A percentile compares a stretch with the other conserved stretches of the same genome.
phyloP scores from a whole-genome alignment of 2,888 invertebrate genomes.

The Listrodromus nycthemerus region DNA sequence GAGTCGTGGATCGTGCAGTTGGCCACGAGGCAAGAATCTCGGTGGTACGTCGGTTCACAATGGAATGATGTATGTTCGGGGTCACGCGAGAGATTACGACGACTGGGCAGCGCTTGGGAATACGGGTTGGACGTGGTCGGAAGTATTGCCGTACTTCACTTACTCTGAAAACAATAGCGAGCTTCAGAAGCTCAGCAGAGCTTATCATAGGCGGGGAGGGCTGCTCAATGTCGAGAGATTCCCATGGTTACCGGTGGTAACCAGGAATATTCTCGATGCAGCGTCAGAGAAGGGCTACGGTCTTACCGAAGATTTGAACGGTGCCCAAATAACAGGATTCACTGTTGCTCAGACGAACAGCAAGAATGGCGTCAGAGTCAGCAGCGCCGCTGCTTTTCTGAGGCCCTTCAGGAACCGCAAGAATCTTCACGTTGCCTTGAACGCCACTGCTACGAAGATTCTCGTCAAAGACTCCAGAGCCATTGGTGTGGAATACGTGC shows the following conservation, averaged over 20 bases:
- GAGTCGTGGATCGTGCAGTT: constrained; percentile 85
- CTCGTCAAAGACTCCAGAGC: constrained; percentile 85
- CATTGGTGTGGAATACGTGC: constrained; percentile 87
- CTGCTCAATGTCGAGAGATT: constrained; percentile 88
- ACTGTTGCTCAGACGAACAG: constrained; percentile 88
- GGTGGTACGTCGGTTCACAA: constrained; percentile 91
- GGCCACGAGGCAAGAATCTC: constrained; percentile 90
- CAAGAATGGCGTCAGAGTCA: constrained; percentile 88
- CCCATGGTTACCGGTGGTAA: constrained; percentile 87
- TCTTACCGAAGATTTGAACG: constrained; percentile 88
- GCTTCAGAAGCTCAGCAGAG: constrained; percentile 86
- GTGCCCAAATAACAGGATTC: constrained; percentile 87
- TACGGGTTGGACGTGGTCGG: constrained; percentile 91
- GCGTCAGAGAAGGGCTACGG: constrained; percentile 88
- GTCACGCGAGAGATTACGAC: constrained; percentile 91
- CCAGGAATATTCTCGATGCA: constrained; percentile 87
- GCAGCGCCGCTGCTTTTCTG: constrained; percentile 87
- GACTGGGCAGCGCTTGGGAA: constrained; percentile 91
- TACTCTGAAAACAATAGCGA: constrained; percentile 89
- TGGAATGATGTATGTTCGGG: constrained; percentile 94
- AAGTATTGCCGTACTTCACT: constrained; percentile 90
- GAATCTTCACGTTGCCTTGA: constrained; percentile 88
- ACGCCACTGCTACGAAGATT: constrained; percentile 87
- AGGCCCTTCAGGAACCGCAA: constrained; percentile 86
- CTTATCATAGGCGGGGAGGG: constrained; percentile 88